Evolutionary conservation across 2,113 vertebrate genomes (phyloP).

Genomic region (Macrotus californicus): DNA sequence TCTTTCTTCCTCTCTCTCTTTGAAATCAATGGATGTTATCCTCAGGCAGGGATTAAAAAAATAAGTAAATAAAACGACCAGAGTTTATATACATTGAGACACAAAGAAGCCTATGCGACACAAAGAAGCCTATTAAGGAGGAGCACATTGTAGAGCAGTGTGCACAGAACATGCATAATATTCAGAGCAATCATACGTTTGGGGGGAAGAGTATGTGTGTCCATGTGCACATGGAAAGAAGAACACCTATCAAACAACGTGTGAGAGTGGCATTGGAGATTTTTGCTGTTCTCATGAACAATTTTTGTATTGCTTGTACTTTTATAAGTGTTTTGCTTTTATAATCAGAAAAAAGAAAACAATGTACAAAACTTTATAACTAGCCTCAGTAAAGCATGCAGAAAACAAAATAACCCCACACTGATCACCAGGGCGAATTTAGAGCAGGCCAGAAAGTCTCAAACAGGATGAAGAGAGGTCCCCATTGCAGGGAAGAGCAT

Average conservation of each 20-base stretch:
- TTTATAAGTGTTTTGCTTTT: conserved; percentile 7
- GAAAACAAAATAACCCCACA: not conserved
- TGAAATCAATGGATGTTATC: too few relatives aligned
- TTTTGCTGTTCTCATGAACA: not conserved
- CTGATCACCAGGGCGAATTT: not conserved
- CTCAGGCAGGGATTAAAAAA: too few relatives aligned
- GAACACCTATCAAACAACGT: not conserved
- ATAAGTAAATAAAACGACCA: not conserved
- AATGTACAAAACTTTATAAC: not conserved
- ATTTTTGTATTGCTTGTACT: not conserved
- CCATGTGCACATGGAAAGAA: not conserved
- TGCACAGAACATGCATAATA: not conserved
- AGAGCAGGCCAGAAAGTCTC: not conserved
- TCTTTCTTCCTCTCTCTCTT: too few relatives aligned
- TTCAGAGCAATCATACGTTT: not conserved
- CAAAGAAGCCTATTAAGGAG: not conserved
- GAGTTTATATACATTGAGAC: not conserved
- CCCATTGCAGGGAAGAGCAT: not conserved
- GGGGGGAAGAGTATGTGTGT: not conserved
- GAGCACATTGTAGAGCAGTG: not conserved
- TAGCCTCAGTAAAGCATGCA: not conserved
- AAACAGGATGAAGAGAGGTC: not conserved
- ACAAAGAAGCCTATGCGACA: not conserved
- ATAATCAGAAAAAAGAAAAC: not conserved
- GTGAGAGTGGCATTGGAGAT: not conserved